Evolutionary conservation across 2,888 invertebrate genomes (phyloP), one percentile per base, ranked within the genome.

Genomic region (Cancer borealis): DNA sequence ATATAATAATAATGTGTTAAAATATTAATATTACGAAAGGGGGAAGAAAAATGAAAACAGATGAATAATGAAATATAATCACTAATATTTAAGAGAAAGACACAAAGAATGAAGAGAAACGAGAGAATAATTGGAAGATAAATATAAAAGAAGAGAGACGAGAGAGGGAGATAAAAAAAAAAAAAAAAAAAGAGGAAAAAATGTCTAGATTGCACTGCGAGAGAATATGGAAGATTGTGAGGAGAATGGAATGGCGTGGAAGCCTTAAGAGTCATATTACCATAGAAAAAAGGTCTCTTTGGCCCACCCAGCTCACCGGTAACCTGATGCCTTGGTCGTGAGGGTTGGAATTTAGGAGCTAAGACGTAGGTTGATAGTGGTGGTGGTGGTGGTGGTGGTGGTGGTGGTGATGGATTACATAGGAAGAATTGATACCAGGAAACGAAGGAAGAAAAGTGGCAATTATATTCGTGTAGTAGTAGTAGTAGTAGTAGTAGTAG

Each of bases 401-500:
- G 60, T 21, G 5, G 60, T 21, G 5, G 60, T 21, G 21, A 3
- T 21, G 39, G 39, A 39, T 39, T 39, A 39, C 39, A 39, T 39
- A 39, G 2, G 39, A 39, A 39, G 39, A 39, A 39, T 39, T 39
- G 39, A 39, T 39, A 39, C 39, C 39, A 39, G 39, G 39, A 39
- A 39, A 39, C 39, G 39, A 39, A 39, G 39, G 39, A 2, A 39
- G 39, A 39, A 39, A 39, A 39, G 39, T 39, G 39, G 39, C 39
- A 39, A 39, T 39, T 39, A 39, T 39, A 39, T 39, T 39, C 39
- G 39, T 39, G 66, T 73, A 73, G 12, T 73, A 73, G 66, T 73
- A 73, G 66, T 73, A 73, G n/a, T 73, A 73, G 66, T n/a, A 73
- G 66, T 73, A 54, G 54, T 54, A 14, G 54, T 54, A 73, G 66